Evolutionary conservation across 2,888 invertebrate genomes (phyloP).

Genomic region (Drosophila ezoana): DNA sequence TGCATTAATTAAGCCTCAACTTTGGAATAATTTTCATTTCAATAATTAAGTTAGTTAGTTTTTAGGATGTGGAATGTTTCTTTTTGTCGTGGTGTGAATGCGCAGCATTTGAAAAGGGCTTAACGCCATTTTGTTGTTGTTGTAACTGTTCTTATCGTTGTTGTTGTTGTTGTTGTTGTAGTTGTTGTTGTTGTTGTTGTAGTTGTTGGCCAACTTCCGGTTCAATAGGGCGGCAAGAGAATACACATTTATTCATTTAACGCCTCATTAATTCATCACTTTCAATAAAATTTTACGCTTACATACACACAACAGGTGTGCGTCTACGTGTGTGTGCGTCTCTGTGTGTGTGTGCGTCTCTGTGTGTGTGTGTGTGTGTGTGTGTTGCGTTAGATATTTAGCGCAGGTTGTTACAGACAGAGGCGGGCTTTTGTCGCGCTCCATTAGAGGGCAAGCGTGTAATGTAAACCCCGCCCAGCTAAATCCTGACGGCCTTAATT

Average conservation of each 20-base stretch:
- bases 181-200: slow-evolving; percentile 27
- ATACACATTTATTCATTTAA: slow-evolving; percentile 77
- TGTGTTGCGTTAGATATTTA: slow-evolving; percentile 42
- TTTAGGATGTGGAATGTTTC: not conserved
- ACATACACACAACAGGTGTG: slow-evolving; percentile 46
- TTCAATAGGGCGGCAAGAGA: slow-evolving; percentile 82
- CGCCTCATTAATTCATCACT: slow-evolving; percentile 83
- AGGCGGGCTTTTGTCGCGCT: slow-evolving; percentile 24
- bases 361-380: slow-evolving; percentile 20
- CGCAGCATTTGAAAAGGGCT: not conserved
- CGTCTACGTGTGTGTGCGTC: not conserved
- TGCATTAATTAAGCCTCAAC: slow-evolving; percentile 3
- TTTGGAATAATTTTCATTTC: slow-evolving; percentile 14
- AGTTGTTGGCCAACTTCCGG: slow-evolving; percentile 72
- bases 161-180: slow-evolving; percentile 41
- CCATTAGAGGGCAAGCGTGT: slow-evolving; percentile 33
- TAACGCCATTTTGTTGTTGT: slow-evolving; percentile 24
- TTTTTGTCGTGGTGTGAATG: too few species aligned
- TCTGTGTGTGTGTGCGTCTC: not conserved
- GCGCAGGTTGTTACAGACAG: slow-evolving; percentile 46
- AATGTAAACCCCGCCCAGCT: slow-evolving; percentile 37
- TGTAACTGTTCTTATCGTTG: slow-evolving; percentile 29
- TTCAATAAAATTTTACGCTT: slow-evolving; percentile 81
- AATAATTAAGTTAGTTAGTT: slow-evolving; percentile 50
- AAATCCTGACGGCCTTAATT: slow-evolving; percentile 57